Base-by-base conservation (phyloP, 2,797 vertebrate species). In the Triplophysa bombifrons region DNA sequence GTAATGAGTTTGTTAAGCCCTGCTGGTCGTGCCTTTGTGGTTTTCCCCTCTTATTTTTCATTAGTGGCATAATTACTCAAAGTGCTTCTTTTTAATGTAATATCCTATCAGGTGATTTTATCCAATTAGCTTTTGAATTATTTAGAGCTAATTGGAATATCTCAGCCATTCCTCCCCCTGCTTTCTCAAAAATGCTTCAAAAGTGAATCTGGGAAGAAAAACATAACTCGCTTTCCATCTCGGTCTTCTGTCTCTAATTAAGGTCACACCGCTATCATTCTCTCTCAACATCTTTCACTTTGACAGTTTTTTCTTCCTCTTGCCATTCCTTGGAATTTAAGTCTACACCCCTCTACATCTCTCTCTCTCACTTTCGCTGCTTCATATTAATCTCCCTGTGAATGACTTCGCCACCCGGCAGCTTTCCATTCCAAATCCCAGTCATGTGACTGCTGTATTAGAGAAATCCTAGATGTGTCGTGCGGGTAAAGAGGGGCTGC, bases 91-190 rank as follows among this genome's bases (percentile, higher is more conserved):
- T 91, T 92, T 86, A 88, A 84, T 90, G 88, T 88, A 88, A 89
- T 89, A 86, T 91, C 88, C 88, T 90, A 92, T 93, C 90, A 92
- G 86, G 87, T 90, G 88, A 91, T 91, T 91, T 90, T 89, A 89
- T 91, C 88, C 89, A 92, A 91, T 93, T 92, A 93, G 86, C 87
- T 87, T 73, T 60, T 84, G 72, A 87, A 81, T 84, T 86, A 88
- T 89, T 90, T 88, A 84, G 41, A 82, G 74, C 66, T 85, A 85
- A 85, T 84, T 85, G 71, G 84, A 80, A 78, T 78, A 74, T 80
- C 46, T 71, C 60, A 58, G 67, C 61, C 41, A 61, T 67, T 71
- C 72, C 71, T 71, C 55, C 74, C 66, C 51, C 30, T 76, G 46
- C 74, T 58, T 73, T 80, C 55, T 78, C 70, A 72, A 76, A 84